These are phyloP conservation scores for Centropus unirufus DNA, from an alignment of 2,113 vertebrate genomes.

Conservation along the genomic window DNA sequence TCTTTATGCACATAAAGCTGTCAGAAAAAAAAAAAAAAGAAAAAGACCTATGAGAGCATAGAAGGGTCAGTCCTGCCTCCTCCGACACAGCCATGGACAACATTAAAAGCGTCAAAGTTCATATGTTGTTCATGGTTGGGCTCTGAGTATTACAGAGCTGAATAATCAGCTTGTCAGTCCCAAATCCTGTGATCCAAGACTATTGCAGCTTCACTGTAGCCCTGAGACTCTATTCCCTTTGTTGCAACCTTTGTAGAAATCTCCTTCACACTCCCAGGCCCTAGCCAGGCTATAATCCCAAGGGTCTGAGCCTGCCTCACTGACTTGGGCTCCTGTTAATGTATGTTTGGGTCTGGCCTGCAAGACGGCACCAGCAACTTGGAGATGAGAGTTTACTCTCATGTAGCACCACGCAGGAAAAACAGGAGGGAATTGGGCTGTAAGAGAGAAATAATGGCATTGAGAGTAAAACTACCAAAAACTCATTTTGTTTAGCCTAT, in stretches of 20 bases:
- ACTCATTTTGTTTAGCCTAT: not conserved
- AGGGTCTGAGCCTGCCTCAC: not conserved
- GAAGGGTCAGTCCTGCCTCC: slow-evolving; percentile 30
- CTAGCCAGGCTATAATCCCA: not conserved
- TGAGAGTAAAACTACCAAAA: not conserved
- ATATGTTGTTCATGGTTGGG: not conserved
- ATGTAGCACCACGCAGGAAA: not conserved
- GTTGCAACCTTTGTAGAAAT: not conserved
- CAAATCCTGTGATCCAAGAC: not conserved
- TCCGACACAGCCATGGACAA: not conserved
- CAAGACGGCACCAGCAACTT: not conserved
- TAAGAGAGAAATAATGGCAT: not conserved
- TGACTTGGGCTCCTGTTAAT: not conserved
- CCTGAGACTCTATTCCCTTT: not conserved
- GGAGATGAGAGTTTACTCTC: not conserved
- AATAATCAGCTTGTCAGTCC: not conserved
- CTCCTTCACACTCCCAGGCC: not conserved
- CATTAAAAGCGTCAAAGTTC: slow-evolving; percentile 38
- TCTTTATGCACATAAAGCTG: slow-evolving; percentile 44
- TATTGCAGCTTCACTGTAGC: not conserved
- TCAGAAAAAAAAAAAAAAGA: not conserved
- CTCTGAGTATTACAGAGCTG: slow-evolving; percentile 1
- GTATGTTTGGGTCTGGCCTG: not conserved
- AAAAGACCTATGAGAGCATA: slow-evolving; percentile 1
- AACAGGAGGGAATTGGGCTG: not conserved